Evolutionary conservation across 1,140 invertebrate genomes (phyloP).

Genomic region (Pissodes strobi): DNA sequence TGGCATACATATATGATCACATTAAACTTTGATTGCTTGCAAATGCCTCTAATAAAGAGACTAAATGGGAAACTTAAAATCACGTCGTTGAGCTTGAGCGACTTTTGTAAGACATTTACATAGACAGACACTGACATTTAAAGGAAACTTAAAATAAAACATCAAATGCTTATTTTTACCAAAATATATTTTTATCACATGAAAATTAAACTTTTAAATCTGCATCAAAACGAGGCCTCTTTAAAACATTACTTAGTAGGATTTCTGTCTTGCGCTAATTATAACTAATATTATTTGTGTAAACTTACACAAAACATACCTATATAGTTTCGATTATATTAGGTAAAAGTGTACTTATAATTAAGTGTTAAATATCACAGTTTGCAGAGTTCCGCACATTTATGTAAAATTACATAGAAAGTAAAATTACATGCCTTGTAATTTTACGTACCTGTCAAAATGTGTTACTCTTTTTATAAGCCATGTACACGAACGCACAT

Average conservation of each 20-base stretch:
- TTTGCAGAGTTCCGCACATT: constrained; percentile 26
- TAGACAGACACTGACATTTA: constrained; percentile 37
- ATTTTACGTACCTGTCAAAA: constrained; percentile 3
- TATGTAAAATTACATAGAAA: constrained; percentile 8
- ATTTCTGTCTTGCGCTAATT: constrained; percentile 21
- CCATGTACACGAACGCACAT: neutral
- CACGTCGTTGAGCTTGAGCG: constrained; percentile 48
- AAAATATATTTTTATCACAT: constrained; percentile 52
- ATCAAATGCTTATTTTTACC: constrained; percentile 43
- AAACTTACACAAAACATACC: constrained; percentile 47
- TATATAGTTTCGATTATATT: constrained; percentile 48
- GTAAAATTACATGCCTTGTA: neutral
- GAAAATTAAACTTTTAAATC: constrained; percentile 37
- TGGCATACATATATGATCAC: too few relatives aligned
- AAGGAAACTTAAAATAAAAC: constrained; percentile 46
- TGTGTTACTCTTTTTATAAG: neutral
- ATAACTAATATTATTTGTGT: constrained; percentile 42
- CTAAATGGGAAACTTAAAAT: constrained; percentile 18
- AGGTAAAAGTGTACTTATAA: constrained; percentile 42
- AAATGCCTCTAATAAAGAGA: too few relatives aligned
- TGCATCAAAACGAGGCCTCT: constrained; percentile 44
- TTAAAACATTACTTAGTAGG: constrained; percentile 41
- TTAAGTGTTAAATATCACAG: constrained; percentile 44
- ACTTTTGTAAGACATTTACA: constrained; percentile 38
- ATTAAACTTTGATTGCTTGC: too few relatives aligned